Conservation (phyloP, 2,113 vertebrate species). For the Leucoraja erinaceus region DNA sequence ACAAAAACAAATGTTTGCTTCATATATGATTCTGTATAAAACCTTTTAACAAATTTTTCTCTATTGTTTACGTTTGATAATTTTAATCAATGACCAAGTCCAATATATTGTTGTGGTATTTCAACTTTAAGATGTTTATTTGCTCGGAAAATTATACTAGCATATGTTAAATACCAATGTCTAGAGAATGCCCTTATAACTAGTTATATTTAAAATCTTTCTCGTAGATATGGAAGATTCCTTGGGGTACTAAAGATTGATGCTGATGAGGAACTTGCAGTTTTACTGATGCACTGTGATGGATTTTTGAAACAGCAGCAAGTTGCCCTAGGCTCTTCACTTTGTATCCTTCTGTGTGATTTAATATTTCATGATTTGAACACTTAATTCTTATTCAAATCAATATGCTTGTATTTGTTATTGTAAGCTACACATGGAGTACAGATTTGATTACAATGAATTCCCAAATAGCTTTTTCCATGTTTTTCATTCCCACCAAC, state of each 20-base stretch:
- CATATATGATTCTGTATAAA: too few species aligned
- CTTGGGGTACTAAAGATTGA: conserved; percentile 65
- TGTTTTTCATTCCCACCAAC: neutral
- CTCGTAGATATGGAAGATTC: conserved; percentile 71
- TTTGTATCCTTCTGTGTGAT: conserved; percentile 71
- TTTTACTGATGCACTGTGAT: conserved; percentile 68
- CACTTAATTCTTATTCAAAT: too few species aligned
- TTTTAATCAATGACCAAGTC: neutral
- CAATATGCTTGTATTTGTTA: neutral
- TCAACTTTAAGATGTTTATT: neutral
- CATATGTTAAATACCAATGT: too few species aligned
- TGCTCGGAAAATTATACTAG: neutral
- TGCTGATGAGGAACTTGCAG: conserved; percentile 57
- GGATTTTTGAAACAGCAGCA: conserved; percentile 69
- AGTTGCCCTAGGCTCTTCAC: conserved; percentile 53
- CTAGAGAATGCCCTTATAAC: neutral
- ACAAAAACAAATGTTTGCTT: neutral
- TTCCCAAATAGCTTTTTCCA: conserved; percentile 14
- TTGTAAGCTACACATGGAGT: neutral
- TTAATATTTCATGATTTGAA: neutral
- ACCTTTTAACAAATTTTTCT: neutral
- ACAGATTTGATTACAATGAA: neutral
- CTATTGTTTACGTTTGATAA: neutral
- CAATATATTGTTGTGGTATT: neutral
- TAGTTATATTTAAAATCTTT: conserved; percentile 41